Conservation (phyloP, 2,113 vertebrate genomes). For the Pongo pygmaeus region DNA sequence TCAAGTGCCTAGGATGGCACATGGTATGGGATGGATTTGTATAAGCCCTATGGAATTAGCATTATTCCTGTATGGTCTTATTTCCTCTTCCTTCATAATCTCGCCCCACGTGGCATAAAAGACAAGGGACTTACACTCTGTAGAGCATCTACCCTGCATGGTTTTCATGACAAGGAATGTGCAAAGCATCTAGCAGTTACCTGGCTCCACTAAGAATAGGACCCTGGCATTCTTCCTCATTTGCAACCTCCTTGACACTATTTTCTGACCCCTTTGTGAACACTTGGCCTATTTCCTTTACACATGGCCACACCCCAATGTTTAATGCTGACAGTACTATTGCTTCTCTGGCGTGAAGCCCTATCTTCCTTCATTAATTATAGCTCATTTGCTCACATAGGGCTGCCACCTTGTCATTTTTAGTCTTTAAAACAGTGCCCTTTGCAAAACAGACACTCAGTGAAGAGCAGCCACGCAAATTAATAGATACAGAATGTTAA, state of each 20-base stretch:
- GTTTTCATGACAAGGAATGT: not conserved
- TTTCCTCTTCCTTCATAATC: rapidly evolving
- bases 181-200: not conserved
- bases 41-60: not conserved
- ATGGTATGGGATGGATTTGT: rapidly evolving
- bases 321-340: rapidly evolving
- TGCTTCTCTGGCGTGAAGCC: not conserved
- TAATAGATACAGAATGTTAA: no score
- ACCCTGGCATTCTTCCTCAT: not conserved
- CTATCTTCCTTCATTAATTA: rapidly evolving
- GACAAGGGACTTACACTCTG: not conserved
- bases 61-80: not conserved
- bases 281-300: rapidly evolving
- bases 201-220: not conserved
- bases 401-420: not conserved
- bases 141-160: not conserved
- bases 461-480: rapidly evolving
- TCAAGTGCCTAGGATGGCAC: no score
- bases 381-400: rapidly evolving
- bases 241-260: not conserved
- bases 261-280: not conserved
- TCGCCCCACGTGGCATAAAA: no score
- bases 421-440: rapidly evolving
- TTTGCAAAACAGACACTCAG: not conserved
- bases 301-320: rapidly evolving